Evolutionary conservation across 1,140 invertebrate species (phyloP).

Genomic region (Metaphire vulgaris): DNA sequence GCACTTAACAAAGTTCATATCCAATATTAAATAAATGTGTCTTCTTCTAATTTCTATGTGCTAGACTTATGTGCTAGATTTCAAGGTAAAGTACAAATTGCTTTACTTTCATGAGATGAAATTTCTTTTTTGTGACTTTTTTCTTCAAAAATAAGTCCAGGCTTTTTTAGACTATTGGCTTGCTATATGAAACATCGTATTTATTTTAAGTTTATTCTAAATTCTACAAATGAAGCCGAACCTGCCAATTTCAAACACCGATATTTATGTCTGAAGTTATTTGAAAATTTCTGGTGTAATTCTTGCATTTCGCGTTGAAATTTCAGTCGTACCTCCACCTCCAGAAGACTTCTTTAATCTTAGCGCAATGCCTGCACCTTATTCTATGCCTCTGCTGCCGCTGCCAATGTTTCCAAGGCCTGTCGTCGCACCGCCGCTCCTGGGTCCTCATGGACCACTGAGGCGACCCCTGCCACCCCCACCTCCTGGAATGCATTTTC

Average conservation of each 20-base stretch:
- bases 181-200: neutral
- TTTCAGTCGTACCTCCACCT: neutral
- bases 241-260: too few relatives aligned
- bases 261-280: conserved; percentile 12
- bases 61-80: too few relatives aligned
- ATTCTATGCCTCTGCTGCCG: neutral
- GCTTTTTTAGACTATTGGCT: neutral
- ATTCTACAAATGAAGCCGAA: neutral
- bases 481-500: neutral
- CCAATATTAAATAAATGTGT: too few relatives aligned
- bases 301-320: neutral
- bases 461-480: neutral
- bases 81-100: too few relatives aligned
- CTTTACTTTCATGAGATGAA: too few relatives aligned
- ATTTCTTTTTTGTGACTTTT: too few relatives aligned
- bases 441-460: neutral
- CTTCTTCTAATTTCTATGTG: too few relatives aligned
- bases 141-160: neutral
- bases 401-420: neutral
- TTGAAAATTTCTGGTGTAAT: neutral
- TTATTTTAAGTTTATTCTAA: conserved; percentile 3
- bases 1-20: too few relatives aligned
- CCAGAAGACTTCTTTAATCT: neutral
- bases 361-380: neutral
- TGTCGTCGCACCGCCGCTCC: neutral